Percentiles rank a stretch among this genome's conserved stretches.
phyloP scores from a whole-genome alignment of 1,140 invertebrate genomes.

The Drosophila tropicalis region DNA sequence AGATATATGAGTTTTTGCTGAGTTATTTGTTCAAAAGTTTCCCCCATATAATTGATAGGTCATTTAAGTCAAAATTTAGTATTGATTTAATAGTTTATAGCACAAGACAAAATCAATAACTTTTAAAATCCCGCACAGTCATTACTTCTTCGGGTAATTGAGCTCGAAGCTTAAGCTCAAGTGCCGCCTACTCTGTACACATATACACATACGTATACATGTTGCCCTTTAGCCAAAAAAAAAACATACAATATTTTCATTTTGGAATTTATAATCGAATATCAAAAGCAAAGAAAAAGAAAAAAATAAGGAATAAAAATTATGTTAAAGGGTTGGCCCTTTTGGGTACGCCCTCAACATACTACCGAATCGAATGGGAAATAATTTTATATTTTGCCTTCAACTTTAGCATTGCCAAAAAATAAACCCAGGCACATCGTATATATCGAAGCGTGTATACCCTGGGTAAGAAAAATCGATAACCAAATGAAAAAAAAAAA shows the following conservation, averaged over 20 bases:
- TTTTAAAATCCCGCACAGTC: not conserved
- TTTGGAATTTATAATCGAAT: conserved; percentile 61
- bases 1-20: not conserved
- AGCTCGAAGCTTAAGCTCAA: conserved; percentile 30
- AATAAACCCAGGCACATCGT: not conserved
- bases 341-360: conserved; percentile 65
- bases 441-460: not conserved
- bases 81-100: conserved; percentile 3
- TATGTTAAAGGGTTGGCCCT: conserved; percentile 67
- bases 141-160: conserved; percentile 36
- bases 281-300: not conserved
- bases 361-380: conserved; percentile 65
- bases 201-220: no score
- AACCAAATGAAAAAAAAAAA: no score
- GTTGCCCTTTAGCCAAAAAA: conserved; percentile 20
- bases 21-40: not conserved
- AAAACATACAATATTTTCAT: conserved; percentile 36
- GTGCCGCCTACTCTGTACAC: conserved; percentile 17
- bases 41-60: not conserved
- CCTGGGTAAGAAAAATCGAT: not conserved
- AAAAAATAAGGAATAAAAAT: conserved; percentile 52
- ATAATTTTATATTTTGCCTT: conserved; percentile 69
- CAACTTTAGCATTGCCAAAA: conserved; percentile 72
- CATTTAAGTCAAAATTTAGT: not conserved
- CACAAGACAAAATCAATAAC: not conserved